Evolutionary conservation across 2,888 invertebrate genomes (phyloP).

Genomic region (Anticlea derivata): DNA sequence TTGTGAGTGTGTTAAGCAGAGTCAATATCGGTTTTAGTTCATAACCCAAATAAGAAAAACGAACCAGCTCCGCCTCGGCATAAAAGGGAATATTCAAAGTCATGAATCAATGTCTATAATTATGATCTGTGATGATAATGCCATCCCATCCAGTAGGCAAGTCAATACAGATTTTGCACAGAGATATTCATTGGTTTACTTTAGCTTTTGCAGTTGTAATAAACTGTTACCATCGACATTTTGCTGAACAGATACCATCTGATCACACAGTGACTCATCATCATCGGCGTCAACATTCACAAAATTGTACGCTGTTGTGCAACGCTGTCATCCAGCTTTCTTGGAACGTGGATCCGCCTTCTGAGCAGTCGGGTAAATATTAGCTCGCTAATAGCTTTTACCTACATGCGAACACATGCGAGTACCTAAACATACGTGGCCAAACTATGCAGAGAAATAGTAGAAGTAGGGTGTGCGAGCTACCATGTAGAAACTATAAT

Average conservation of each 20-base stretch:
- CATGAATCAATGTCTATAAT: not conserved
- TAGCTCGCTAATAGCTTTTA: constrained; percentile 14
- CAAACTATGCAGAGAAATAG: no score
- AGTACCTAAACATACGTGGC: no score
- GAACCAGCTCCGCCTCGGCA: not conserved
- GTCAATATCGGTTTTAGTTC: not conserved
- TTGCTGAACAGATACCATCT: constrained; percentile 10
- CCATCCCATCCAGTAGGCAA: no score
- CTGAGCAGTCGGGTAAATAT: constrained; percentile 3
- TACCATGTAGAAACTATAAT: no score
- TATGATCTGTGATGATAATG: no score
- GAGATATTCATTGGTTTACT: no score
- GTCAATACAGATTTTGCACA: no score
- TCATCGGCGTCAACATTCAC: not conserved
- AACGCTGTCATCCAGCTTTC: constrained; percentile 15
- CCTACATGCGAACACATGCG: constrained; percentile 6
- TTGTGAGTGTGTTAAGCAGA: not conserved
- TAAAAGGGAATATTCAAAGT: not conserved
- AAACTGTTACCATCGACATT: not conserved
- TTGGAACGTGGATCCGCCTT: constrained; percentile 9
- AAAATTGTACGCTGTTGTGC: constrained; percentile 6
- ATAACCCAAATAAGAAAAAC: not conserved
- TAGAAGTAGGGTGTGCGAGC: no score
- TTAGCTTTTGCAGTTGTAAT: no score
- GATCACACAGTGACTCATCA: constrained; percentile 26